Base-by-base conservation (phyloP, 2,113 vertebrate genomes). In the Corythornis madagascariensis region DNA sequence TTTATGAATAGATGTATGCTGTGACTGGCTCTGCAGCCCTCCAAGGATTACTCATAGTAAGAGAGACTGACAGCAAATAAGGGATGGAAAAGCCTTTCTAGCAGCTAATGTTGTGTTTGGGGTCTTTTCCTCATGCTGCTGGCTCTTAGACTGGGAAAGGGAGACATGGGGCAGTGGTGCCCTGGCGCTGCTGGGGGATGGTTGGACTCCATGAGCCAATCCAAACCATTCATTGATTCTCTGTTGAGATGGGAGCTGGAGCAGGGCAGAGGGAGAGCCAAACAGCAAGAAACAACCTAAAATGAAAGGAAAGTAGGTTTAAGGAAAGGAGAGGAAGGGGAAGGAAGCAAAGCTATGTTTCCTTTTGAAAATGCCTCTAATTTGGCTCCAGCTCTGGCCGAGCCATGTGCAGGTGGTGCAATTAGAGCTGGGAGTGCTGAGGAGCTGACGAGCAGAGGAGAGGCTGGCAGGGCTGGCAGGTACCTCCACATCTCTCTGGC, bases 301-400 rank as follows among this genome's bases (percentile, higher is more conserved):
- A 81, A 26, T 16, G 24, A 47, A 52, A 13, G 50, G 31, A 25
- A 69, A 26, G 33, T 11, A 4, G 14, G 7, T 35, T 52, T 28
- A 31, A 35, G 48, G 73, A 50, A 15, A 26, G 22, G 16, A 16
- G 33, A 4, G 2, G 10, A 0, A 15, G 3, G 8, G 2, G 1
- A 16, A 13, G 16, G 8, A 17, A 13, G 16, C 10, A 20, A 15
- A 64, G 11, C 4, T 21, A 11, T 13, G 25, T 1, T 81, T 9
- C 29, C 12, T 56, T 31, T 31, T 17, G 42, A 33, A 43, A 76
- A 28, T 6, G 16, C 13, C 57, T n/a, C 7, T 13, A 3, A 65
- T 45, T 53, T 76, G 52, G 74, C 29, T 16, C 57, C n/a, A 14
- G 43, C 47, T 76, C 2, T 11, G 48, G 59, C 56, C 28, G 63